phyloP scores from a whole-genome alignment of 2,888 invertebrate genomes.

The Dynastes maya region DNA sequence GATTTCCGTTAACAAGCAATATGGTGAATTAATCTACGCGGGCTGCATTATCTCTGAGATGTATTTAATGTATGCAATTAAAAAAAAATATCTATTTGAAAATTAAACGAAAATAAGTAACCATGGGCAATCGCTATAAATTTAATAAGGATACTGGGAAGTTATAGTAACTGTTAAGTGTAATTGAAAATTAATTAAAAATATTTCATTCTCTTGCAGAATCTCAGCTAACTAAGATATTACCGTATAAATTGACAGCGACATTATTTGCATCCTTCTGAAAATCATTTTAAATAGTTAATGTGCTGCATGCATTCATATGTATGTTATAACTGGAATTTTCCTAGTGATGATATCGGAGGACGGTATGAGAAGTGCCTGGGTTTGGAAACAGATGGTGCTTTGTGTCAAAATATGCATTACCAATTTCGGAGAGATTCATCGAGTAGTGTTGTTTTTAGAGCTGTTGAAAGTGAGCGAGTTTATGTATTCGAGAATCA shows the following conservation, averaged over 20 bases:
- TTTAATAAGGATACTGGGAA: constrained; percentile 15
- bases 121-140: neutral
- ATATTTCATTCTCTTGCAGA: constrained; percentile 15
- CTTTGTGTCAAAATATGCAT: too few relatives aligned
- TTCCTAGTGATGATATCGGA: too few relatives aligned
- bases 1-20: constrained; percentile 2
- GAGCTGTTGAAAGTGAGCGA: too few relatives aligned
- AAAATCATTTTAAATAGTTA: constrained; percentile 7
- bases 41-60: constrained; percentile 23
- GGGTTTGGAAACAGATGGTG: too few relatives aligned
- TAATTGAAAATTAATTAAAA: constrained; percentile 40
- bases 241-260: constrained; percentile 29
- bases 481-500: too few relatives aligned
- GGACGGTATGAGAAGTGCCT: too few relatives aligned
- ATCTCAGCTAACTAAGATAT: constrained; percentile 21
- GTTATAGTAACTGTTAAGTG: constrained; percentile 15
- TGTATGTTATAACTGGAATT: too few relatives aligned
- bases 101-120: constrained; percentile 29
- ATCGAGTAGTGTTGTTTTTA: too few relatives aligned
- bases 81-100: constrained; percentile 14
- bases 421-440: too few relatives aligned
- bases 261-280: constrained; percentile 5
- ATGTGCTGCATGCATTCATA: neutral
- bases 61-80: constrained; percentile 27
- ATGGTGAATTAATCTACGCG: neutral